These are phyloP conservation scores for Dilophus febrilis DNA, from an alignment of 2,888 invertebrate species.

Conservation along the genomic window DNA sequence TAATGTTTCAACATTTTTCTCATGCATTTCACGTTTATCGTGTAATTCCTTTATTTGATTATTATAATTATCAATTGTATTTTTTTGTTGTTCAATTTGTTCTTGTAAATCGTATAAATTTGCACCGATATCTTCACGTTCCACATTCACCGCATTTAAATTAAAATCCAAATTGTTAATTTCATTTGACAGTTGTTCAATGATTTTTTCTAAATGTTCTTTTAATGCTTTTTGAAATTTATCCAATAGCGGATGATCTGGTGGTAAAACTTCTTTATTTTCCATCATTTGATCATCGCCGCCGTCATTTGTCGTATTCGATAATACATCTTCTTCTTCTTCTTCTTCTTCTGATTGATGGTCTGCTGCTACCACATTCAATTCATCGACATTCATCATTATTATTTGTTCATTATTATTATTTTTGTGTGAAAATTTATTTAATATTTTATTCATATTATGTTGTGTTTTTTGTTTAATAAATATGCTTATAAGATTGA, in stretches of 20 bases:
- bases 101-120: constrained; percentile 33
- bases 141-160: constrained; percentile 19
- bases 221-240: constrained; percentile 53
- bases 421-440: no score
- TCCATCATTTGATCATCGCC: no score
- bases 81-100: constrained; percentile 32
- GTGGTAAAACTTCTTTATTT: constrained; percentile 34
- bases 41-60: constrained; percentile 25
- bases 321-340: no score
- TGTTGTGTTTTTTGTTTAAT: no score
- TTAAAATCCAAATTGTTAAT: constrained; percentile 43
- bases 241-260: constrained; percentile 55
- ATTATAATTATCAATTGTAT: constrained; percentile 30
- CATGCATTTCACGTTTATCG: constrained; percentile 23
- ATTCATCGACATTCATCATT: no score
- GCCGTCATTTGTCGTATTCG: no score
- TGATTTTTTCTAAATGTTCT: constrained; percentile 45
- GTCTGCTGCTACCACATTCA: no score
- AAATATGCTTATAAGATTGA: no score
- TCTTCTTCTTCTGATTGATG: no score
- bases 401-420: no score
- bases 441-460: no score
- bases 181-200: constrained; percentile 45
- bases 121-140: constrained; percentile 28
- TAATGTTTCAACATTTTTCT: constrained; percentile 21